Evolutionary conservation across 2,113 vertebrate species (phyloP).

Genomic region (Chelonoidis abingdonii): DNA sequence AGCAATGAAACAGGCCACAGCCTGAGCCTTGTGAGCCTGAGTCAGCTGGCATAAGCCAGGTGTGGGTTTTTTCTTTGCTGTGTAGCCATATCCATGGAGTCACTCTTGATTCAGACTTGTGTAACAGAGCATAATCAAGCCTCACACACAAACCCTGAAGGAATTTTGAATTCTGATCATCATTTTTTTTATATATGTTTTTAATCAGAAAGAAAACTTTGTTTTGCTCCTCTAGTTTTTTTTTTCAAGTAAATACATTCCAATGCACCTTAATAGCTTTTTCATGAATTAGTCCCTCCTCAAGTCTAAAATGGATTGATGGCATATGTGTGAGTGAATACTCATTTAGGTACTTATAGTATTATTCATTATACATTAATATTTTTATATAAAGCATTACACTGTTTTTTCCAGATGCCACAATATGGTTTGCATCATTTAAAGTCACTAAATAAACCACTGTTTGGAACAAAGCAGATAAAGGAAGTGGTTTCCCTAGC

Average conservation of each 20-base stretch:
- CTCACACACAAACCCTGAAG: background rate
- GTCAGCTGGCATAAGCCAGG: background rate
- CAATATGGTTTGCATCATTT: slow-evolving; percentile 68
- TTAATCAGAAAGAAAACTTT: background rate
- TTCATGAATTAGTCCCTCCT: background rate
- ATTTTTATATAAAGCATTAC: slow-evolving; percentile 42
- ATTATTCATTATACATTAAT: slow-evolving; percentile 22
- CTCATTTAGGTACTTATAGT: slow-evolving; percentile 38
- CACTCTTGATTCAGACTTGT: background rate
- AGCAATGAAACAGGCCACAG: background rate
- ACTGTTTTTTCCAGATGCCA: slow-evolving; percentile 57
- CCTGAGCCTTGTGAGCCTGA: background rate
- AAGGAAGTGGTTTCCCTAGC: slow-evolving; percentile 74
- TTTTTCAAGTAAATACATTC: background rate
- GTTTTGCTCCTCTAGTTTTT: background rate
- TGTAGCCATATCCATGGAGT: background rate
- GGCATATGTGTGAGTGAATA: slow-evolving; percentile 17
- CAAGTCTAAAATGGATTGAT: background rate
- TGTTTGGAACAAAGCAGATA: slow-evolving; percentile 74
- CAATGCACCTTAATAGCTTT: background rate
- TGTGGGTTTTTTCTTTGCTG: background rate
- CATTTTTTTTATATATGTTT: background rate
- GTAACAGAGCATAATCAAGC: background rate
- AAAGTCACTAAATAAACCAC: slow-evolving; percentile 70
- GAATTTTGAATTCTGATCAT: background rate